Conservation (phyloP, 2,888 invertebrate species). For the Rhingia campestris region DNA sequence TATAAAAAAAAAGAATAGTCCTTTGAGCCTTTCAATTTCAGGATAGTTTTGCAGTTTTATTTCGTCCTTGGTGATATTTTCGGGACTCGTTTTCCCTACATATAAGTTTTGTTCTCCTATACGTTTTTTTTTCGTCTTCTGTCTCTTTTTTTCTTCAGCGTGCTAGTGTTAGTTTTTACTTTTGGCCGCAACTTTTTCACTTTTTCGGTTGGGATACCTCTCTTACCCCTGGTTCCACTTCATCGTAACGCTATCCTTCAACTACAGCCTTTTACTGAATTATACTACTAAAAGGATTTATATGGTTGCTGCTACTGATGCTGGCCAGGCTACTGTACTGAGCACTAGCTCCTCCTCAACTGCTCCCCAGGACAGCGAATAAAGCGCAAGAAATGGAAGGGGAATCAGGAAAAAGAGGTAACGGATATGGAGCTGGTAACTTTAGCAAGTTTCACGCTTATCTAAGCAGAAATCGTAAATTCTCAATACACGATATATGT, state of each 20-base stretch:
- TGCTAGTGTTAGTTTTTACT: constrained; percentile 55
- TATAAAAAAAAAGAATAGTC: neutral
- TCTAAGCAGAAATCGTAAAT: constrained; percentile 73
- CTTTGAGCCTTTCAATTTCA: constrained; percentile 46
- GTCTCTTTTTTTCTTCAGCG: constrained; percentile 23
- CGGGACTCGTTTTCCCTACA: neutral
- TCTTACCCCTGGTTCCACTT: constrained; percentile 26
- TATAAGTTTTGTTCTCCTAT: constrained; percentile 28
- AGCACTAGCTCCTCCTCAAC: constrained; percentile 34
- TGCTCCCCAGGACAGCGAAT: neutral
- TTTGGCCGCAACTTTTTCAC: constrained; percentile 48
- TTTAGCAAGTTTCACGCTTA: constrained; percentile 74
- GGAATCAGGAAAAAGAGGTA: constrained; percentile 49
- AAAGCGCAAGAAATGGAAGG: neutral
- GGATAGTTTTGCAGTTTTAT: constrained; percentile 41
- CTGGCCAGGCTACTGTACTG: constrained; percentile 40
- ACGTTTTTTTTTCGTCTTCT: constrained; percentile 4
- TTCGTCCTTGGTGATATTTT: constrained; percentile 45
- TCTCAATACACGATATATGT: constrained; percentile 71
- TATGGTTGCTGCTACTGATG: constrained; percentile 57
- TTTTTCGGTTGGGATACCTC: constrained; percentile 5
- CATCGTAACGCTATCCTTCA: constrained; percentile 68
- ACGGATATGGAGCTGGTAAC: constrained; percentile 72
- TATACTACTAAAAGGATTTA: constrained; percentile 67
- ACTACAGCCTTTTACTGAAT: constrained; percentile 65